A percentile compares a stretch with the other conserved stretches of the same genome.
Conservation (phyloP, 1,140 invertebrate species). For the Brachionus manjavacas region DNA sequence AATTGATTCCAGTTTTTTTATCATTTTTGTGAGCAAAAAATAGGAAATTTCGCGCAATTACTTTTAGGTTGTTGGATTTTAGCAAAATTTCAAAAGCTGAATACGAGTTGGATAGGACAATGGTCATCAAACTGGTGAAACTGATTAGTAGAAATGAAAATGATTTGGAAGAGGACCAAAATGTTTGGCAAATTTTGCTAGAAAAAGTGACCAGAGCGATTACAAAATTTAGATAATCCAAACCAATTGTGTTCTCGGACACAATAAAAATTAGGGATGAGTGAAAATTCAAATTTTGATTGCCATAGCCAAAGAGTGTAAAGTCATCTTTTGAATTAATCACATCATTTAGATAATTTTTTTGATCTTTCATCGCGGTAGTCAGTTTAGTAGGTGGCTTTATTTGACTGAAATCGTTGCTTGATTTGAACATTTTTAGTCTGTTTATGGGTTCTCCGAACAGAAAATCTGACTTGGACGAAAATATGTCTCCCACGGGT, state of each 20-base stretch:
- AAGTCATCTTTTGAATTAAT: conserved; percentile 38
- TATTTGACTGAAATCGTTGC: neutral
- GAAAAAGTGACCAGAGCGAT: neutral
- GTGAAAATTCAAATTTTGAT: neutral
- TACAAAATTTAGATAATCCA: conserved; percentile 24
- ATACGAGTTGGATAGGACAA: neutral
- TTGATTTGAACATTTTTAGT: conserved; percentile 11
- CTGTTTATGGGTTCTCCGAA: conserved; percentile 32
- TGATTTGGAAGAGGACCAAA: neutral
- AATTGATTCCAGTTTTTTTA: neutral
- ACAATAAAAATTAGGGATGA: neutral
- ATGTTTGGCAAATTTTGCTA: neutral
- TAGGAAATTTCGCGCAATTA: conserved; percentile 5
- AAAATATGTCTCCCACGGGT: conserved; percentile 32
- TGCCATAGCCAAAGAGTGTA: neutral
- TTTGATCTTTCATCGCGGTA: neutral
- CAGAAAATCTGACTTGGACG: conserved; percentile 21
- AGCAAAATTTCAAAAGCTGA: conserved; percentile 10
- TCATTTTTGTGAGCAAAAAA: neutral
- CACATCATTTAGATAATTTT: neutral
- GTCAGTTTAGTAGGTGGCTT: neutral
- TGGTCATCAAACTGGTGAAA: neutral
- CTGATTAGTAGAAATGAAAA: neutral
- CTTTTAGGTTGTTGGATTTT: conserved; percentile 36
- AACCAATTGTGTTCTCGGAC: neutral